These are phyloP conservation scores for Erebia aethiops DNA, from an alignment of 2,888 invertebrate species.

Conservation along the genomic window DNA sequence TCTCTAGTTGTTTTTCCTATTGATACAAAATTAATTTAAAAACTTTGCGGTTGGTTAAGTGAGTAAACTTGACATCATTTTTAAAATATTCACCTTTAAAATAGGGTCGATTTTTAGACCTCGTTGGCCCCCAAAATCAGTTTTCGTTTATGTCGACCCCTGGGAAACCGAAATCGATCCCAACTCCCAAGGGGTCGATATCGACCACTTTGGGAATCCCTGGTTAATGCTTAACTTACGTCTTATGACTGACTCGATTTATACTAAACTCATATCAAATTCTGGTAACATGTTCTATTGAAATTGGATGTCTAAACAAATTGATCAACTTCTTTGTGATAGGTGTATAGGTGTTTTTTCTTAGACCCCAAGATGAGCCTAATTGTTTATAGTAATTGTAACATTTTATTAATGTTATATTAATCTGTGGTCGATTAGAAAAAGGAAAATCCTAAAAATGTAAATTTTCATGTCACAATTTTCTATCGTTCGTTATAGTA, in stretches of 20 bases:
- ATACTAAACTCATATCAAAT: conserved; percentile 64
- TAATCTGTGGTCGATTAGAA: conserved; percentile 22
- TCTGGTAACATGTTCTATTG: conserved; percentile 28
- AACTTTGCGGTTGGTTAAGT: too few species aligned
- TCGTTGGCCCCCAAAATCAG: too few species aligned
- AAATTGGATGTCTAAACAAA: conserved; percentile 54
- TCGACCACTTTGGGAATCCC: too few species aligned
- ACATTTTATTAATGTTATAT: conserved; percentile 18
- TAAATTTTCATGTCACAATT: background rate
- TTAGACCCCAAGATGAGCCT: conserved; percentile 57
- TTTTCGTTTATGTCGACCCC: too few species aligned
- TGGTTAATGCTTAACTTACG: conserved; percentile 29
- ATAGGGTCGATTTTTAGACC: too few species aligned
- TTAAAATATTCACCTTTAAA: too few species aligned
- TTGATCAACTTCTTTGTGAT: conserved; percentile 53
- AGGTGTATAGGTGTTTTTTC: conserved; percentile 29
- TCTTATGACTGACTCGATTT: conserved; percentile 58
- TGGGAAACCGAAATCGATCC: too few species aligned
- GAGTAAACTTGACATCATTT: too few species aligned
- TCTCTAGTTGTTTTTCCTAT: too few species aligned
- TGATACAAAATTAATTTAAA: too few species aligned
- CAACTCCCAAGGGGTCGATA: too few species aligned
- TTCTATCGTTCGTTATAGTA: conserved; percentile 24
- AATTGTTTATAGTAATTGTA: conserved; percentile 46
- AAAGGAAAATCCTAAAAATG: background rate